A percentile compares a stretch with the other conserved stretches of the same genome.
Evolutionary conservation across 2,888 invertebrate species (phyloP).

Genomic region (Colostygia pectinataria): DNA sequence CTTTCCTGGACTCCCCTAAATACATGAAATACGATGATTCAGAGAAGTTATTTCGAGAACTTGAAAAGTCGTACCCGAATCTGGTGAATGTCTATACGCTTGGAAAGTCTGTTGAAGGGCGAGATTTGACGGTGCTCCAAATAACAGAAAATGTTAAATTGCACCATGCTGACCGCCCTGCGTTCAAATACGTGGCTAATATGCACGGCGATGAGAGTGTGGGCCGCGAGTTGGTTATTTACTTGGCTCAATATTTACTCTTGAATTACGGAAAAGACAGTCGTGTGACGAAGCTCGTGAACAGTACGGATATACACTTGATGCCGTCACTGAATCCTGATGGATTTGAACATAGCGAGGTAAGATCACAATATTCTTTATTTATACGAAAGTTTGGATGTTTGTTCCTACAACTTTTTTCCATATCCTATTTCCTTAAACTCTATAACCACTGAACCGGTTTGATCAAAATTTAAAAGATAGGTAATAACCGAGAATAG

Average conservation of each 20-base stretch:
- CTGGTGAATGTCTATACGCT: slow-evolving; percentile 88
- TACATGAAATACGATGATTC: slow-evolving; percentile 89
- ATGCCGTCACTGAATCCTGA: slow-evolving; percentile 99
- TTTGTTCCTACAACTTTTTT: no score
- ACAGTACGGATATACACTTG: slow-evolving; percentile 95
- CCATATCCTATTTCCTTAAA: no score
- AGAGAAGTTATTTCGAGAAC: slow-evolving; percentile 83
- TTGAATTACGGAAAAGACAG: slow-evolving; percentile 87
- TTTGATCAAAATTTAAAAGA: no score
- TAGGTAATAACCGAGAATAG: no score
- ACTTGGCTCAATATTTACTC: slow-evolving; percentile 92
- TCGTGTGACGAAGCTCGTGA: slow-evolving; percentile 89
- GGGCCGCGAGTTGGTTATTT: slow-evolving; percentile 92
- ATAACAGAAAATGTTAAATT: slow-evolving; percentile 87
- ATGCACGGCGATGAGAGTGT: slow-evolving; percentile 98
- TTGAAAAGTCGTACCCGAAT: slow-evolving; percentile 86
- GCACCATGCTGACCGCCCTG: slow-evolving; percentile 87
- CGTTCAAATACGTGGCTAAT: slow-evolving; percentile 97
- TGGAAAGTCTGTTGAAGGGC: slow-evolving; percentile 92
- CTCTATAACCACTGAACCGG: no score
- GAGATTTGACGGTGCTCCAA: slow-evolving; percentile 92
- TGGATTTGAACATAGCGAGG: slow-evolving; percentile 93
- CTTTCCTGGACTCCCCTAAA: slow-evolving; percentile 81
- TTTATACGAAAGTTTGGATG: no score
- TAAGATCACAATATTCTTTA: no score